Base-by-base conservation (phyloP, 2,113 vertebrate genomes). In the Bothrops jararaca region DNA sequence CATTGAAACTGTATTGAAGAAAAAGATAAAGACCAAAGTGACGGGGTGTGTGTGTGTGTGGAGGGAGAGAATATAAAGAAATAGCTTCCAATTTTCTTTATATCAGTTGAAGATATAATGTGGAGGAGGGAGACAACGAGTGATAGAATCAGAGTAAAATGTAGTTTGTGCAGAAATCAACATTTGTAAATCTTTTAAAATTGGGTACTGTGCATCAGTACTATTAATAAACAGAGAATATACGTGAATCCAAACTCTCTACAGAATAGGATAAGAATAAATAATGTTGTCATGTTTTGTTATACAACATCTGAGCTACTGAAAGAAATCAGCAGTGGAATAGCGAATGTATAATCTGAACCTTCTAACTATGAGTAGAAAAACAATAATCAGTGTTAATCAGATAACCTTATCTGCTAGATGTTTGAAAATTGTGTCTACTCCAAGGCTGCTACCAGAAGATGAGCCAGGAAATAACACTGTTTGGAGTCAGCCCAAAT, bases 401-500 rank as follows among this genome's bases (percentile, higher is more conserved):
- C 57, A 92, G 88, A 92, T 92, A 53, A 92, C 58, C 91, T 92
- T 86, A 29, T 88, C 64, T 88, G 86, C 86, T 58, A 53, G 48
- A 58, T 92, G 86, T 48, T 88, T 50, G 7, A 53, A 88, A 88
- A 88, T 10, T 86, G 11, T 87, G 22, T 88, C 42, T 74, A 29
- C n/a, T 69, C 23, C 34, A 42, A 74, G 7, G 13, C 34, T 54
- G 58, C 23, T 56, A 58, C 86, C 58, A 45, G 26, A 74, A 88
- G 48, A 74, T 26, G 12, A 34, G 23, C 34, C 58, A 88, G 60
- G n/a, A 88, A 88, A 88, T 92, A 92, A 13, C 53, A 64, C 24
- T 3, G 34, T 52, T 52, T 92, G 86, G 91, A 88, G n/a, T 18
- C 64, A 50, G 64, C 58, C n/a, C 58, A 88, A 54, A 64, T 42